Evolutionary conservation across 2,113 vertebrate genomes (phyloP), one percentile per base, ranked within the genome.

Genomic region (Aegithalos caudatus): DNA sequence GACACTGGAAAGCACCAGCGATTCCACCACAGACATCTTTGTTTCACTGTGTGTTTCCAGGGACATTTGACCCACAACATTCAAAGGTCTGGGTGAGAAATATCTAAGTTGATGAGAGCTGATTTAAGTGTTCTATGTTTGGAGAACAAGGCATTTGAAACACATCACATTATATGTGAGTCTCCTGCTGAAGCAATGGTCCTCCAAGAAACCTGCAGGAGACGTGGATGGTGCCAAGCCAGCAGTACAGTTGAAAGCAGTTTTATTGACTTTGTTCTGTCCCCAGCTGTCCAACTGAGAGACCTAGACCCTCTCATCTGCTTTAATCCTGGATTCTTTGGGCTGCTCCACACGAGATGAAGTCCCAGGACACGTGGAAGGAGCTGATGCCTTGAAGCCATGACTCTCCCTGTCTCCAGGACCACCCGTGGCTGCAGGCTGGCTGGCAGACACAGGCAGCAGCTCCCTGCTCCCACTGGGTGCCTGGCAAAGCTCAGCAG

Each of bases 381-480:
- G 74, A n/a, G 29, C 29, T 0, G n/a, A 35, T 12, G 35, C 65
- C 51, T 19, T 27, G 37, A 24, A 74, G 56, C 3, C 40, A 25
- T 0, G 6, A n/a, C 45, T 47, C 3, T 1, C 28, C 38, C n/a
- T 0, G 0, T 60, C 31, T 29, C 33, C 8, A 1, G 72, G 48
- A 73, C 40, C 24, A 77, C 56, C 31, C 3, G 3, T 0, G 1
- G 45, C 1, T 2, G 0, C 69, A 21, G 74, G 56, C 82, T 66
- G 77, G n/a, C 1, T 1, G 57, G 57, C 44, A 80, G 62, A 24
- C 35, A 8, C 37, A 54, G 45, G 44, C 1, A 0, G 60, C 37
- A 84, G 18, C 50, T 42, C 67, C 65, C 45, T 0, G 5, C 35
- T 69, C 42, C 60, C 0, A 1, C 27, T 11, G 15, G 5, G 51